These are phyloP conservation scores for Selene dorsalis DNA, from an alignment of 2,797 vertebrate genomes.

Conservation along the genomic window DNA sequence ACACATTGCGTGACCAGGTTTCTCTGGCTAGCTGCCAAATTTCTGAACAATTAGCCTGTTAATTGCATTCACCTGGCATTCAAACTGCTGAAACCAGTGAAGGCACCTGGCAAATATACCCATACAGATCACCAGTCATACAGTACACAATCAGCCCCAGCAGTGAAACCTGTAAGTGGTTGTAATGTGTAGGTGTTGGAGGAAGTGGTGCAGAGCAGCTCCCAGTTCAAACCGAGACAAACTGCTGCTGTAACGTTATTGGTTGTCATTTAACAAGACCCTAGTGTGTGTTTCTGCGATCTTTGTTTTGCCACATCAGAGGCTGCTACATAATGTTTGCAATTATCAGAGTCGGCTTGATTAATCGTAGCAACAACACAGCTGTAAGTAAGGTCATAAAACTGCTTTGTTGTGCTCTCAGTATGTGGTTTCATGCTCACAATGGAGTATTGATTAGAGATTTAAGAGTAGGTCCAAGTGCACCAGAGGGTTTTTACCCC, in stretches of 20 bases:
- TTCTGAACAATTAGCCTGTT: background rate
- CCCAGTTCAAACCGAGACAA: background rate
- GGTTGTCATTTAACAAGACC: no score
- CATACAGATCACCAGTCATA: background rate
- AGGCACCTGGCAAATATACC: background rate
- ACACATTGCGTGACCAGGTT: background rate
- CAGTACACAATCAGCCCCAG: no score
- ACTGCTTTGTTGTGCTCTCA: slow-evolving; percentile 40
- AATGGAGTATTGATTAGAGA: slow-evolving; percentile 60
- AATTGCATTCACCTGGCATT: background rate
- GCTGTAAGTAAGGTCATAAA: slow-evolving; percentile 34
- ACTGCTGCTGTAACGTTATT: no score
- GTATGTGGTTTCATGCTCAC: slow-evolving; percentile 40
- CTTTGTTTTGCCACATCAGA: background rate
- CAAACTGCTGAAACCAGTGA: background rate
- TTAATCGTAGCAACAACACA: slow-evolving; percentile 15
- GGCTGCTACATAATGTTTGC: slow-evolving; percentile 7
- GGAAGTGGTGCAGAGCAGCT: background rate
- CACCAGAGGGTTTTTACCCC: slow-evolving; percentile 19
- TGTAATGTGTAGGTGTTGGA: background rate
- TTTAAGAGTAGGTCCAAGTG: slow-evolving; percentile 28
- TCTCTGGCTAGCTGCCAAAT: background rate
- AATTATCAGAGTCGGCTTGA: slow-evolving; percentile 26
- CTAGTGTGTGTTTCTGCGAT: background rate
- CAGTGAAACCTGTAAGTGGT: background rate